These are phyloP conservation scores for Bombus pascuorum DNA, from an alignment of 1,140 invertebrate genomes.

Conservation along the genomic window DNA sequence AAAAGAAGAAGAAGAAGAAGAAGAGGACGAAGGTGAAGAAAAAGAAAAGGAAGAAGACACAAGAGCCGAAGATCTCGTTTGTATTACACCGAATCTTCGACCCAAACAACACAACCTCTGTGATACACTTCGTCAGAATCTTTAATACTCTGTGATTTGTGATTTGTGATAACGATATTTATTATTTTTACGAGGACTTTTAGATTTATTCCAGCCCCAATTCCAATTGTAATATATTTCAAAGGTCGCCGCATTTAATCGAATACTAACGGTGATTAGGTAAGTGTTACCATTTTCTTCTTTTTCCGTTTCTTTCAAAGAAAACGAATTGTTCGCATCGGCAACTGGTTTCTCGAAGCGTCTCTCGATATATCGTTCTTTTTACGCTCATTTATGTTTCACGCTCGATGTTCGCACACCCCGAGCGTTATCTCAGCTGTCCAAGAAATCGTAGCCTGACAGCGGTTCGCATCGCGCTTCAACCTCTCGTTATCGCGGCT, in stretches of 20 bases:
- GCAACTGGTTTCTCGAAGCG: background rate
- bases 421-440: background rate
- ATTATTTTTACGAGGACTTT: background rate
- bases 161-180: conserved; percentile 40
- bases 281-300: background rate
- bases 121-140: conserved; percentile 13
- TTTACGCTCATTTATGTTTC: background rate
- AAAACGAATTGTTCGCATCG: background rate
- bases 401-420: background rate
- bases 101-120: background rate
- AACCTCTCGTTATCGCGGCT: background rate
- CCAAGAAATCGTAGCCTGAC: background rate
- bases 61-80: background rate
- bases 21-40: no score
- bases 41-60: no score
- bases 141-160: conserved; percentile 39
- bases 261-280: background rate
- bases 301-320: background rate
- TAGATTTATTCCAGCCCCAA: background rate
- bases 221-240: no score
- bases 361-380: background rate
- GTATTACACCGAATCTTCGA: background rate
- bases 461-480: background rate
- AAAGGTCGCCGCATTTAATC: background rate
- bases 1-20: no score